Base-by-base conservation (phyloP, 2,797 vertebrate genomes). In the Zalophus californianus region DNA sequence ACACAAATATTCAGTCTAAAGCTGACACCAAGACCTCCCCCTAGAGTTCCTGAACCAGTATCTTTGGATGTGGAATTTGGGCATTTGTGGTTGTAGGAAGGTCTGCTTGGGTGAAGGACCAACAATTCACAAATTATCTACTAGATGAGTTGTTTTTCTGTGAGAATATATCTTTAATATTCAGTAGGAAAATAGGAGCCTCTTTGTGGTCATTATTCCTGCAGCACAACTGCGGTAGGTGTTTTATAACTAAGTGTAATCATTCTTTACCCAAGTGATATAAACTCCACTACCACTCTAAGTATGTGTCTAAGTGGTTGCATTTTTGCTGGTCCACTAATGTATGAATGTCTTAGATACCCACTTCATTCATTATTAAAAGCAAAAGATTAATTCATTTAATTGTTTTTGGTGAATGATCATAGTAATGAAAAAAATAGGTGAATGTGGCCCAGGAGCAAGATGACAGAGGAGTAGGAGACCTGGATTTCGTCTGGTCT, bases 331-430 rank as follows among this genome's bases (percentile, higher is more conserved):
- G 23, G 86, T 60, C 16, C 54, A 72, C 2, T 83, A 44, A 58
- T 64, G 20, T 32, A 23, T 92, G 64, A 50, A 21, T 72, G 25
- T 82, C 58, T 77, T 75, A 25, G 54, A 52, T 92, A 82, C 1
- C 8, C 3, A 27, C n/a, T 25, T 86, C 18, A 60, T 66, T 90
- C 62, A 89, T 92, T 90, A 90, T 86, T 97, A n/a, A 73, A 94
- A 85, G 7, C 58, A 70, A 72, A 93, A 93, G 21, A 32, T 68
- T 68, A 72, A 68, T 94, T 89, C 21, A 91, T 73, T 86, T 91
- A 75, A 50, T 7, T 82, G 3, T 32, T 91, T 96, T 77, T 75
- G 79, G n/a, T 87, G 9, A 66, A 12, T 9, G 29, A 72, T 73
- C 8, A 54, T 6, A 86, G 32, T 70, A 84, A 72, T 35, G 50